These are phyloP conservation scores for Meiosimyza decipiens DNA, from an alignment of 2,888 invertebrate genomes.

Conservation along the genomic window DNA sequence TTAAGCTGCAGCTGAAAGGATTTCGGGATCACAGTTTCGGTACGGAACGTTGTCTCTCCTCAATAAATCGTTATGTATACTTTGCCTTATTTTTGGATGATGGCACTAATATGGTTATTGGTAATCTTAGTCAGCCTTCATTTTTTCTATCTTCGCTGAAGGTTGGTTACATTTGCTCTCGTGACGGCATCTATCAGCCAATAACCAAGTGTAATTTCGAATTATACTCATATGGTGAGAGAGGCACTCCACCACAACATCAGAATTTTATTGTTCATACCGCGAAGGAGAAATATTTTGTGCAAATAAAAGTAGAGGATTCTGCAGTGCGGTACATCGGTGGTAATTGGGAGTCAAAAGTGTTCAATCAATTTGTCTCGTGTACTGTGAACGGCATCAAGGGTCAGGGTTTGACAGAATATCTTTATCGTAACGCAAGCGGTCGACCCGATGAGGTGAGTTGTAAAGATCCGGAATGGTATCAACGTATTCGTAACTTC, in stretches of 20 bases:
- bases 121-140: constrained; percentile 81
- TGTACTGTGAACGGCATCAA: constrained; percentile 69
- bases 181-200: constrained; percentile 69
- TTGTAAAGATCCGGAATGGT: constrained; percentile 71
- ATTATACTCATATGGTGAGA: constrained; percentile 77
- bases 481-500: constrained; percentile 66
- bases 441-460: constrained; percentile 69
- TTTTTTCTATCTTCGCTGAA: constrained; percentile 70
- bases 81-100: constrained; percentile 81
- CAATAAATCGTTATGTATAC: constrained; percentile 82
- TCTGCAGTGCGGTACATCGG: constrained; percentile 75
- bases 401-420: constrained; percentile 79
- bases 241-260: constrained; percentile 73
- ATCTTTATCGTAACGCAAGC: constrained; percentile 75
- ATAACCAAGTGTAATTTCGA: constrained; percentile 74
- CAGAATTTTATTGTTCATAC: constrained; percentile 75
- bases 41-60: constrained; percentile 77
- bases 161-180: constrained; percentile 72
- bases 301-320: constrained; percentile 73
- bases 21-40: constrained; percentile 87
- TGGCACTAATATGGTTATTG: constrained; percentile 76
- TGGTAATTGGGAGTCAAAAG: constrained; percentile 75
- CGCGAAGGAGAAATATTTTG: constrained; percentile 69
- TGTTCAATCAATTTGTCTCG: constrained; percentile 73
- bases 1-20: constrained; percentile 73